Percentiles rank a stretch among this genome's conserved stretches.
Evolutionary conservation across 2,888 invertebrate species (phyloP).

Genomic region (Melanophora roralis): DNA sequence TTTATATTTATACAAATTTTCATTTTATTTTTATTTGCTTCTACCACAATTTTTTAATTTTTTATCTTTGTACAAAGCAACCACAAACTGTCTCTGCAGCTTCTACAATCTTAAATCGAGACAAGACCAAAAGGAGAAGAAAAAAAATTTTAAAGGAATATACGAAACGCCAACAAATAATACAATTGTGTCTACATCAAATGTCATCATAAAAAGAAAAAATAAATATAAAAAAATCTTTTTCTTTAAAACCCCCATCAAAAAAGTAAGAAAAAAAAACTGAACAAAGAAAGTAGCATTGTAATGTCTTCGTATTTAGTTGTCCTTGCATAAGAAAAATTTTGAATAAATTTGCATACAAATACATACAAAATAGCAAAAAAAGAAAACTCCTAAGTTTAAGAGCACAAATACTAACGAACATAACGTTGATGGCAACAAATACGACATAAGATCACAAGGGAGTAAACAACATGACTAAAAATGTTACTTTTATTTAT

Average conservation of each 20-base stretch:
- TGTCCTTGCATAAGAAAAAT: conserved; percentile 27
- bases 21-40: too few species aligned
- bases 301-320: conserved; percentile 28
- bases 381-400: neutral
- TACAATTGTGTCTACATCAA: conserved; percentile 30
- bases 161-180: conserved; percentile 13
- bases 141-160: neutral
- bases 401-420: neutral
- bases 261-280: neutral
- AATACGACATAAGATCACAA: neutral
- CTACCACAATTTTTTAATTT: too few species aligned
- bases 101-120: conserved; percentile 23
- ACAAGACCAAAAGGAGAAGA: conserved; percentile 7
- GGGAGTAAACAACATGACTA: conserved; percentile 10
- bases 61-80: too few species aligned
- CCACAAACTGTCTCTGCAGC: neutral
- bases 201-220: conserved; percentile 12
- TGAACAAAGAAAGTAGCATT: conserved; percentile 8
- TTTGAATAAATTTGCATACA: conserved; percentile 14
- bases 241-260: neutral
- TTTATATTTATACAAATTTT: too few species aligned
- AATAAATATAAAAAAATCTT: neutral
- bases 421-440: neutral
- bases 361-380: neutral
- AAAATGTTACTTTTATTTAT: neutral